A percentile compares a stretch with the other conserved stretches of the same genome.
Conservation (phyloP, 2,797 vertebrate species). For the Florisuga fusca region DNA sequence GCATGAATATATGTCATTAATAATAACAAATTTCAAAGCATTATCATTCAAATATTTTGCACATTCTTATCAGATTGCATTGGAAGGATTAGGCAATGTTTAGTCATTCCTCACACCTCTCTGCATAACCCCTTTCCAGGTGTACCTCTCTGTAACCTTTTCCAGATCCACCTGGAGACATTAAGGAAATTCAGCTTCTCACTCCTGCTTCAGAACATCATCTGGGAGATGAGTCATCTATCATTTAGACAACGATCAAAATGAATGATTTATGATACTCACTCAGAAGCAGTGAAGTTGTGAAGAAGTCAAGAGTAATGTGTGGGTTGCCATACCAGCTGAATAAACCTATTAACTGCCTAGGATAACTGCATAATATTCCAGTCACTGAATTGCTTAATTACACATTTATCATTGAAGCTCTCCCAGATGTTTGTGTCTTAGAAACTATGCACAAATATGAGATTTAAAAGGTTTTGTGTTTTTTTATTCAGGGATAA, state of each 20-base stretch:
- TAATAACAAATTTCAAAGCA: background rate
- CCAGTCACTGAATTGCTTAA: background rate
- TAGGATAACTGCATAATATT: background rate
- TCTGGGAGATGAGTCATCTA: background rate
- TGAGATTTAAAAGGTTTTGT: background rate
- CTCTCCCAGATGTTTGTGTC: background rate
- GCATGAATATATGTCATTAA: background rate
- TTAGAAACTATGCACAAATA: background rate
- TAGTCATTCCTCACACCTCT: background rate
- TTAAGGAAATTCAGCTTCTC: background rate
- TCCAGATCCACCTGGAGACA: background rate
- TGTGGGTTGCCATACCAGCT: rapidly evolving
- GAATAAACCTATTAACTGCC: background rate
- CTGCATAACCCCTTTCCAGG: background rate
- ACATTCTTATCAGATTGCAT: background rate
- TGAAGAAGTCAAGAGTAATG: background rate
- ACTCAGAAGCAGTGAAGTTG: background rate
- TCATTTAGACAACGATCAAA: background rate
- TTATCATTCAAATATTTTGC: background rate
- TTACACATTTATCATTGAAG: background rate
- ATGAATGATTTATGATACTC: background rate
- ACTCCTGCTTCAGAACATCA: background rate
- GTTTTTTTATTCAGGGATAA: background rate
- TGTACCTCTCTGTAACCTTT: background rate
- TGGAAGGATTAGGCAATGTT: background rate